Conservation (phyloP, 2,113 vertebrate genomes). For the Ochotona curzoniae region DNA sequence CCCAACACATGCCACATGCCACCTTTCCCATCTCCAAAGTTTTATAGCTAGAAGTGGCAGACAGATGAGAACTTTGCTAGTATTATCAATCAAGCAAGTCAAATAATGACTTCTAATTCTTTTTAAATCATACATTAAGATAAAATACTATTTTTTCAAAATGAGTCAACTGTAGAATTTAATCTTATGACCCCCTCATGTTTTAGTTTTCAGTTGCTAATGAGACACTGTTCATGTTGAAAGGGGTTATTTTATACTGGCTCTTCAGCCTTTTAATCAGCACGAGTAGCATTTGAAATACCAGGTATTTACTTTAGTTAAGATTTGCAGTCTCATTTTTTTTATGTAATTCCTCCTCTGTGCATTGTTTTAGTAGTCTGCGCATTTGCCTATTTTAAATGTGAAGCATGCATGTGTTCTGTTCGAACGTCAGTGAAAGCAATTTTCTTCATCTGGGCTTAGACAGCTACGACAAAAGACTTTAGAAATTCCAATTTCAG, state of each 20-base stretch:
- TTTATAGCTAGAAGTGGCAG: background rate
- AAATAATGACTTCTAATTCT: background rate
- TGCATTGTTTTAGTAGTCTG: background rate
- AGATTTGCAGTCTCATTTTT: background rate
- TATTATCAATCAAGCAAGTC: background rate
- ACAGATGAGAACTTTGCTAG: background rate
- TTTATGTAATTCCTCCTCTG: background rate
- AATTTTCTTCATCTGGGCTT: slow-evolving; percentile 35
- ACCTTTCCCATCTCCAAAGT: background rate
- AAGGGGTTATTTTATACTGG: background rate
- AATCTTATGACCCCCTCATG: background rate
- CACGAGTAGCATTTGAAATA: background rate
- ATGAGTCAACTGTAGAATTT: background rate
- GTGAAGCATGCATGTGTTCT: background rate
- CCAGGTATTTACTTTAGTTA: background rate
- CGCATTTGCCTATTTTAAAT: background rate
- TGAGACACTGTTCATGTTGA: background rate
- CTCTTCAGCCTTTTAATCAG: background rate
- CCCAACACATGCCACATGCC: too few species aligned
- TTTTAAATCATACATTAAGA: background rate
- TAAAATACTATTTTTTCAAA: background rate
- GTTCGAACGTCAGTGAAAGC: background rate
- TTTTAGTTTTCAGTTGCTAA: background rate
- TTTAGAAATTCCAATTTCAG: slow-evolving; percentile 56
- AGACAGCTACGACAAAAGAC: background rate